Evolutionary conservation across 1,140 invertebrate genomes (phyloP).

Genomic region (Sinonovacula constricta): DNA sequence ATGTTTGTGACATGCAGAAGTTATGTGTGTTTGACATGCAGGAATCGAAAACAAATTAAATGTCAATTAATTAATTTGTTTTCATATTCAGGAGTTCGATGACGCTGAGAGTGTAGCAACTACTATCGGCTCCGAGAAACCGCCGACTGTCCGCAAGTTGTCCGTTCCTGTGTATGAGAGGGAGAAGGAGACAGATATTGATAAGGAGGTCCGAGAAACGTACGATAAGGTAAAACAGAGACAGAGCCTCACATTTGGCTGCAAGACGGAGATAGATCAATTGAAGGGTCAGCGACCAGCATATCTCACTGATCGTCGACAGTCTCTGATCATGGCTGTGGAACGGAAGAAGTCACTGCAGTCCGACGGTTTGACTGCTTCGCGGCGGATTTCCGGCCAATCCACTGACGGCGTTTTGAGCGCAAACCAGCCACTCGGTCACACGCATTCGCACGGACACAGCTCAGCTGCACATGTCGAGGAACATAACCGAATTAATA

Average conservation of each 20-base stretch:
- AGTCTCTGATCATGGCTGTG: constrained; percentile 15
- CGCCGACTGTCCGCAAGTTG: not conserved
- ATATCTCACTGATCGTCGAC: constrained; percentile 29
- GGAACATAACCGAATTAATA: constrained; percentile 40
- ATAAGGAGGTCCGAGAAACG: constrained; percentile 13
- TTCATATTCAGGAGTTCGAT: not conserved
- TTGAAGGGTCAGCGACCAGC: constrained; percentile 40
- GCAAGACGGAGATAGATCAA: constrained; percentile 39
- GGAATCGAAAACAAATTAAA: not conserved
- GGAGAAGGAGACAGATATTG: constrained; percentile 11
- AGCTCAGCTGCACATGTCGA: constrained; percentile 11
- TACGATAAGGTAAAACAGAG: constrained; percentile 10
- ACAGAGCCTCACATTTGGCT: constrained; percentile 28
- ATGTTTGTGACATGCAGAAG: not conserved
- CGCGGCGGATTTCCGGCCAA: not conserved
- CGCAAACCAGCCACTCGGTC: not conserved
- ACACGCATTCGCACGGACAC: not conserved
- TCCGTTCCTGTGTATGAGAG: constrained; percentile 17
- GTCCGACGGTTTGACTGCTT: not conserved
- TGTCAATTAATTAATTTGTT: not conserved
- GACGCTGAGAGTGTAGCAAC: not conserved
- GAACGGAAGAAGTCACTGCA: constrained; percentile 19
- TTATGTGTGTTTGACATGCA: not conserved
- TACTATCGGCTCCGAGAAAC: not conserved
- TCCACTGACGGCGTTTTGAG: not conserved